Percentiles rank a stretch among this genome's conserved stretches.
Conservation (phyloP, 2,888 invertebrate genomes). For the Gymnoscelis rufifasciata region DNA sequence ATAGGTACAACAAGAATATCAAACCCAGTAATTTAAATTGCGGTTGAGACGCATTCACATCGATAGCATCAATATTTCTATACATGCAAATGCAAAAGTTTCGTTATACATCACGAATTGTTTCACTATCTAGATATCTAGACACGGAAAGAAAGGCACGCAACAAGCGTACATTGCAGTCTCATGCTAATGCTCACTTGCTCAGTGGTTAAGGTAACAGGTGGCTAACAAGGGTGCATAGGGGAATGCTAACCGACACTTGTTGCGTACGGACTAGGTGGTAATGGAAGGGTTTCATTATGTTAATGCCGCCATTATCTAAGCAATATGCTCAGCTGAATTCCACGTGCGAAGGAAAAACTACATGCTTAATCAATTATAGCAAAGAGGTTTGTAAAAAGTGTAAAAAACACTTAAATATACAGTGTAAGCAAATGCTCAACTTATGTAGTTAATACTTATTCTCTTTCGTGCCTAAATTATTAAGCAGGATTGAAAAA, state of each 20-base stretch:
- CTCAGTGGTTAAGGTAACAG: conserved; percentile 50
- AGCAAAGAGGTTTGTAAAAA: no score
- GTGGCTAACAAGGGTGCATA: conserved; percentile 50
- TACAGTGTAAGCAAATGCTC: no score
- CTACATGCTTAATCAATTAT: no score
- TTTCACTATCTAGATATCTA: conserved; percentile 19
- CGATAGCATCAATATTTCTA: background rate
- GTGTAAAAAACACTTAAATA: no score
- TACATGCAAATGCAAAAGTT: conserved; percentile 9
- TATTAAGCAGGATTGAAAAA: no score
- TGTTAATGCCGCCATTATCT: conserved; percentile 16
- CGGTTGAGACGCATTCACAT: background rate
- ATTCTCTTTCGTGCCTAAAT: no score
- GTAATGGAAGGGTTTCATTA: conserved; percentile 44
- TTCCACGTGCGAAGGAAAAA: no score
- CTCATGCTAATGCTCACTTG: conserved; percentile 40
- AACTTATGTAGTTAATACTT: no score
- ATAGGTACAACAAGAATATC: no score
- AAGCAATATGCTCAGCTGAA: conserved; percentile 4
- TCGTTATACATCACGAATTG: conserved; percentile 10
- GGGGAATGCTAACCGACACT: conserved; percentile 48
- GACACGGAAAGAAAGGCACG: conserved; percentile 29
- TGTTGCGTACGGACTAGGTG: conserved; percentile 42
- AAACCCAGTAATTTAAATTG: background rate
- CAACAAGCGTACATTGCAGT: conserved; percentile 29